Base-by-base conservation (phyloP, 2,113 vertebrate species). In the Acrocephalus kingi region DNA sequence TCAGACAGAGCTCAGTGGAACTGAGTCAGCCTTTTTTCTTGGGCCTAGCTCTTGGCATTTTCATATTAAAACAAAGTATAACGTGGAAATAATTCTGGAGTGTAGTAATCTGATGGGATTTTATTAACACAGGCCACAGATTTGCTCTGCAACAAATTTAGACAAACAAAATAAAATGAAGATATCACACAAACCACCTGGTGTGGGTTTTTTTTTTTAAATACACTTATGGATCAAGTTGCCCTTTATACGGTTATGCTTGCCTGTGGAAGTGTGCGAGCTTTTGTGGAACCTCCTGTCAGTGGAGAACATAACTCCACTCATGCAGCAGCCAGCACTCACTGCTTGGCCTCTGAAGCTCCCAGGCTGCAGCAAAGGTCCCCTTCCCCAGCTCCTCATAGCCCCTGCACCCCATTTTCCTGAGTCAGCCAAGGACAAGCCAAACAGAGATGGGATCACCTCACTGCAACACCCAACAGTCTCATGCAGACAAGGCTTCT, bases 1-100 rank as follows among this genome's bases (percentile, higher is more conserved):
- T 86, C 49, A 72, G 96, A 93, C 84, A 83, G 84, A 93, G 75
- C 84, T 96, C 91, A 63, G 48, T 82, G 90, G 78, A 93, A 86
- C 92, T 88, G 93, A 97, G 82, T 94, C 94, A 94, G 91, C 68
- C 83, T 96, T 83, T 94, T 72, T 95, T 97, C 76, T 85, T 90
- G 80, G 92, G 94, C 86, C 89, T 96, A 79, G 83, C 92, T 96
- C 87, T 75, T 75, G 86, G 76, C 85, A 77, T 95, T 96, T 96
- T 96, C 49, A 35, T 89, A 96, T 94, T 93, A 93, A 94, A 97
- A 92, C 55, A 49, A 95, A 95, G 90, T 86, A 89, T 91, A 95
- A 97, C 30, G 67, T 37, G 30, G 86, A 95, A 96, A 95, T 96
- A 94, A 94, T 96, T 93, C 86, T 59, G 25, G 91, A 63, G 41